A percentile compares a stretch with the other conserved stretches of the same genome.
Conservation (phyloP, 1,140 invertebrate species). For the Stratiolaelaps scimitus region DNA sequence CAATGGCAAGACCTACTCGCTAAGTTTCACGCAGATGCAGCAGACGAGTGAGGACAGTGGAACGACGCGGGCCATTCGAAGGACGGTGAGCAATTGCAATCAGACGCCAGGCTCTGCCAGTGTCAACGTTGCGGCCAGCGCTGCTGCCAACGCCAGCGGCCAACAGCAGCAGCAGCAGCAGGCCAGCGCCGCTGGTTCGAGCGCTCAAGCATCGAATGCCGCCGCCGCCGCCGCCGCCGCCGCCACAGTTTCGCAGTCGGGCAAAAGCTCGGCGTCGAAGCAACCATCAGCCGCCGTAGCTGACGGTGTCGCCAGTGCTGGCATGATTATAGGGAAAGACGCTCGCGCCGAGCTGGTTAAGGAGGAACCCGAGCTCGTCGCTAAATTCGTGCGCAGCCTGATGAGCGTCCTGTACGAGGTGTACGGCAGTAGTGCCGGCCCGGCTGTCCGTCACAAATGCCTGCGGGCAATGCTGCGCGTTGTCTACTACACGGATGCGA, state of each 20-base stretch:
- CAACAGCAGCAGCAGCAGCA: too few relatives aligned
- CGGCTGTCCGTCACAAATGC: slow-evolving; percentile 91
- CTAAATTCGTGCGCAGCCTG: slow-evolving; percentile 68
- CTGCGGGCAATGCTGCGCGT: slow-evolving; percentile 84
- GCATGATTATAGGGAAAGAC: slow-evolving; percentile 40
- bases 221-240: too few relatives aligned
- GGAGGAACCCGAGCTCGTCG: slow-evolving; percentile 55
- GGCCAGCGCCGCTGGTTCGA: neutral
- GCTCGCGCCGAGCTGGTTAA: slow-evolving; percentile 54
- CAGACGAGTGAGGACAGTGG: slow-evolving; percentile 96
- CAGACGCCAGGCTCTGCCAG: neutral
- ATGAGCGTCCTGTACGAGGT: slow-evolving; percentile 85
- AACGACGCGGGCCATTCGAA: slow-evolving; percentile 74
- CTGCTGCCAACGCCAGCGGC: too few relatives aligned
- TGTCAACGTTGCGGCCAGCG: too few relatives aligned
- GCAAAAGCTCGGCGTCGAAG: slow-evolving; percentile 14
- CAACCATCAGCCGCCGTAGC: neutral
- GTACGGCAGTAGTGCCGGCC: slow-evolving; percentile 89
- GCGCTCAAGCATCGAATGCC: slow-evolving; percentile 10
- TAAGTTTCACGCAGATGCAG: slow-evolving; percentile 92
- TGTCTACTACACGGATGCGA: slow-evolving; percentile 80
- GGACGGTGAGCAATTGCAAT: slow-evolving; percentile 43
- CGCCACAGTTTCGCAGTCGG: slow-evolving; percentile 33
- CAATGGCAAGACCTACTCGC: slow-evolving; percentile 77
- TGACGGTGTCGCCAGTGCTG: slow-evolving; percentile 31